Evolutionary conservation across 2,888 invertebrate species (phyloP).

Genomic region (Hypomecis atomaria): DNA sequence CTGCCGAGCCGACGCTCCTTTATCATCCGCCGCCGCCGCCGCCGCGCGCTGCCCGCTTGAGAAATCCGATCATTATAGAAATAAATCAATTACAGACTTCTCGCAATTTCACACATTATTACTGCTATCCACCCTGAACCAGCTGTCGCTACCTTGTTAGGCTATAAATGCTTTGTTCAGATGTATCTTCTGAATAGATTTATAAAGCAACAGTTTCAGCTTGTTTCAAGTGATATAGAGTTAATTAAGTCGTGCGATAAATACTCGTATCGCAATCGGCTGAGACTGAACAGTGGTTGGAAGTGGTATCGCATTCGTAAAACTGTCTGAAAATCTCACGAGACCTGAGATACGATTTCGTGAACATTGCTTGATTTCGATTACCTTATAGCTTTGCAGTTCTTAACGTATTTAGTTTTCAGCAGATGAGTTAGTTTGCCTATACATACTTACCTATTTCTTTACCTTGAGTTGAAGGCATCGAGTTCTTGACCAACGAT

Average conservation of each 20-base stretch:
- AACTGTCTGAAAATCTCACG: constrained; percentile 44
- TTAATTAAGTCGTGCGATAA: constrained; percentile 60
- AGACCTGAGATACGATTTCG: constrained; percentile 18
- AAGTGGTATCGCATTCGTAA: constrained; percentile 56
- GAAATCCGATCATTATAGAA: constrained; percentile 79
- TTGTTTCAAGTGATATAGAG: constrained; percentile 50
- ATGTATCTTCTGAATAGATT: constrained; percentile 2
- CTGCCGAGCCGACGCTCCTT: constrained; percentile 62
- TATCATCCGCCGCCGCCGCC: constrained; percentile 72
- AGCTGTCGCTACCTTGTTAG: constrained; percentile 54
- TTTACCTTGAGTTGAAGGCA: neutral
- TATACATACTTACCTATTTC: neutral
- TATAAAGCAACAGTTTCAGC: constrained; percentile 36
- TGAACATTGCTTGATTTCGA: neutral
- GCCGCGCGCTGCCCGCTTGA: constrained; percentile 54
- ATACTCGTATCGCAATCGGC: constrained; percentile 51
- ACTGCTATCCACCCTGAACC: constrained; percentile 54
- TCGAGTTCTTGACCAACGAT: neutral
- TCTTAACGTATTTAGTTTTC: neutral
- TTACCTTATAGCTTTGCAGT: neutral
- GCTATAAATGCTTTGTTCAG: constrained; percentile 47
- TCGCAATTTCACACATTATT: constrained; percentile 40
- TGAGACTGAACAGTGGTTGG: constrained; percentile 45
- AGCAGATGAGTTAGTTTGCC: neutral
- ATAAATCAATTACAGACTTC: constrained; percentile 74